A percentile compares a stretch with the other conserved stretches of the same genome.
phyloP scores from a whole-genome alignment of 2,113 vertebrate genomes.

The Nicator chloris region DNA sequence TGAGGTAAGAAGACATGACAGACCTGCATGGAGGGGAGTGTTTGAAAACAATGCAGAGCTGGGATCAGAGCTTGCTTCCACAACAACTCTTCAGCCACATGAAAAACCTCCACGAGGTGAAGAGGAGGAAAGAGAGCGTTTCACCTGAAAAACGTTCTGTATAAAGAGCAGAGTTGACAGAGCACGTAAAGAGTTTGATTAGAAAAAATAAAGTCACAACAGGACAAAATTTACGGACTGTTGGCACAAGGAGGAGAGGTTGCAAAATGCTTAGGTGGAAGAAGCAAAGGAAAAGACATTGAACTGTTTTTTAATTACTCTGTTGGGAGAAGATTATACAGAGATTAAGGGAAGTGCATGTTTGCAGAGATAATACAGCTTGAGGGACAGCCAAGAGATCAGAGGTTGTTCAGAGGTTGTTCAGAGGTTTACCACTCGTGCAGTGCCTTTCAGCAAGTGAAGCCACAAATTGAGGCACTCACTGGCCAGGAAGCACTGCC shows the following conservation, averaged over 20 bases:
- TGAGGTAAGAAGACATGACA: too few relatives aligned
- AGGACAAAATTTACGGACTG: neutral
- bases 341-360: neutral
- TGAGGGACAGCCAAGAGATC: conserved; percentile 1
- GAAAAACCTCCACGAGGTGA: neutral
- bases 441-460: neutral
- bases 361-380: conserved; percentile 4
- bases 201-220: neutral
- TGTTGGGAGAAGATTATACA: neutral
- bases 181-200: neutral
- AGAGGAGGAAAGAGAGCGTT: neutral
- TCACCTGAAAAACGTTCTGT: neutral
- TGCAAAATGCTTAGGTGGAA: neutral
- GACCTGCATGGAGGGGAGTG: neutral
- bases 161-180: neutral
- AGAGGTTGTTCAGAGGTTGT: neutral
- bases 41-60: neutral
- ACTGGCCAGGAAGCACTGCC: neutral
- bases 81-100: neutral
- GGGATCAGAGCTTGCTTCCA: neutral
- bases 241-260: neutral
- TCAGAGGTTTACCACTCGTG: neutral
- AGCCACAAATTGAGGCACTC: neutral
- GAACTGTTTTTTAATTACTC: conserved; percentile 1
- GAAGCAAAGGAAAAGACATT: neutral